Evolutionary conservation across 2,888 invertebrate genomes (phyloP).

Genomic region (Hesperia comma): DNA sequence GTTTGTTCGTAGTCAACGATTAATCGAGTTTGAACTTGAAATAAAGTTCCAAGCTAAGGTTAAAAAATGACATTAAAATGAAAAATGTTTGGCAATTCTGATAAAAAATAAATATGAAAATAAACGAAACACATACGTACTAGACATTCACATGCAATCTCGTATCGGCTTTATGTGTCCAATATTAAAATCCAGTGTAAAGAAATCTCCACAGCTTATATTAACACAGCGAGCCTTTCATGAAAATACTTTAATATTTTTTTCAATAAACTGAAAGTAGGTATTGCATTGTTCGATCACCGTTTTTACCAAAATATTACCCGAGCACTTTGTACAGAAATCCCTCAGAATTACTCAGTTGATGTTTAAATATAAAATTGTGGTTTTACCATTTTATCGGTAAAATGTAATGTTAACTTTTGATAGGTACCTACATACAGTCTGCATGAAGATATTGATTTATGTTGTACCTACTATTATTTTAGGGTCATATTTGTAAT

Average conservation of each 20-base stretch:
- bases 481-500: not conserved
- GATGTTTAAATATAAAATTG: constrained; percentile 24
- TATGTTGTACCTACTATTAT: not conserved
- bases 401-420: constrained; percentile 11
- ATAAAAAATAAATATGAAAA: too few species aligned
- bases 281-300: not conserved
- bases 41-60: too few species aligned
- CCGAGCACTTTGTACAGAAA: constrained; percentile 6
- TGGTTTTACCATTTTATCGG: constrained; percentile 26
- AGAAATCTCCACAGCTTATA: not conserved
- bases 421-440: not conserved
- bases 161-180: not conserved
- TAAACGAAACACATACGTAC: too few species aligned
- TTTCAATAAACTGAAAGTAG: constrained; percentile 1
- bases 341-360: constrained; percentile 12
- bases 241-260: not conserved
- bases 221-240: not conserved
- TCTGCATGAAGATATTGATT: not conserved
- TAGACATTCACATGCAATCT: not conserved
- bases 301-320: not conserved
- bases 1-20: too few species aligned
- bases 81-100: too few species aligned
- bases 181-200: constrained; percentile 1
- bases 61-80: too few species aligned
- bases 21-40: too few species aligned